These are phyloP conservation scores for Megalops atlanticus DNA, from an alignment of 2,113 vertebrate species.

Conservation along the genomic window DNA sequence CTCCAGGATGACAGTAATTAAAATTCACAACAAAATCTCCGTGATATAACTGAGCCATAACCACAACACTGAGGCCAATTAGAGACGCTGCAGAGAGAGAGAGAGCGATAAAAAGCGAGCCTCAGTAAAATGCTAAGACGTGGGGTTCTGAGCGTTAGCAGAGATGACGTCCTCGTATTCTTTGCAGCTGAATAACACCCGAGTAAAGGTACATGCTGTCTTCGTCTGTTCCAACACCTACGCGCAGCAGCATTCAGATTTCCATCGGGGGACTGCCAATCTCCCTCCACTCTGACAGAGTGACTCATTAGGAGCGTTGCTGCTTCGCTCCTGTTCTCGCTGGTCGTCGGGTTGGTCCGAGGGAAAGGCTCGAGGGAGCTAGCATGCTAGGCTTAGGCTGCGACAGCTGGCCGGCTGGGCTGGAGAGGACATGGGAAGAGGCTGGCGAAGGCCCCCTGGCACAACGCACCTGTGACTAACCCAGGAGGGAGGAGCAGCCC, in stretches of 20 bases:
- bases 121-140: no score
- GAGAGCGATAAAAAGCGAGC: no score
- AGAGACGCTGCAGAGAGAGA: not conserved
- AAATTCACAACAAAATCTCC: not conserved
- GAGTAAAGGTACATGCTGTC: not conserved
- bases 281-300: not conserved
- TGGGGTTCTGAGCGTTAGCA: not conserved
- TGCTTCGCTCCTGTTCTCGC: not conserved
- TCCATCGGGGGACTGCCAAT: slow-evolving; percentile 7
- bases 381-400: not conserved
- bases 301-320: not conserved
- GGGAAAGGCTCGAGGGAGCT: not conserved
- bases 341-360: not conserved
- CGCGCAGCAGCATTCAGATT: not conserved
- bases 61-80: slow-evolving; percentile 10
- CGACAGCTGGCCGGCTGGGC: not conserved
- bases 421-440: not conserved
- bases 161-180: not conserved
- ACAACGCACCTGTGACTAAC: not conserved
- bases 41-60: not conserved
- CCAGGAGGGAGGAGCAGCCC: not conserved
- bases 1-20: not conserved
- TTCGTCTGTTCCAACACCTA: not conserved
- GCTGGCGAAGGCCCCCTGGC: not conserved
- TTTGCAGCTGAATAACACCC: not conserved